These are phyloP conservation scores for Perodicticus potto DNA, from an alignment of 2,797 vertebrate species.

Conservation along the genomic window DNA sequence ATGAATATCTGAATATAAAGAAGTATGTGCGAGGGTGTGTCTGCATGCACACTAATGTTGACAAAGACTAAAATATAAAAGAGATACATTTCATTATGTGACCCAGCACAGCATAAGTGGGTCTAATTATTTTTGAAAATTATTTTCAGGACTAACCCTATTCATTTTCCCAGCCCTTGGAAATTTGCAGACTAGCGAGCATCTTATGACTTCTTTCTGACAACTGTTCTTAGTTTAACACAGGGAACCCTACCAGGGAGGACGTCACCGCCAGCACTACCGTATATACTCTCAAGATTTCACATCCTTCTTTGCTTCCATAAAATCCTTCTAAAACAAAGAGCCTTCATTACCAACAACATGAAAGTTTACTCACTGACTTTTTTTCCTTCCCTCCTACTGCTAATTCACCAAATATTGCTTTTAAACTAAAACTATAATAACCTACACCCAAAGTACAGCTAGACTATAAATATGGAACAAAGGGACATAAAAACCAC, in stretches of 20 bases:
- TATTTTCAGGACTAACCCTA: not conserved
- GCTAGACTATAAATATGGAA: not conserved
- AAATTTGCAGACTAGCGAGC: not conserved
- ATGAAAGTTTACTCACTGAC: constrained; percentile 10
- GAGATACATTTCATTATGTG: not conserved
- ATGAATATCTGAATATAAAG: not conserved
- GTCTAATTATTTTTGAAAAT: not conserved
- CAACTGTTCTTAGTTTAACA: constrained; percentile 14
- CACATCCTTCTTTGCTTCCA: not conserved
- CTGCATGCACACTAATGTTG: not conserved
- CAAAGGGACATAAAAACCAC: constrained; percentile 9
- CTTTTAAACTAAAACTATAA: constrained; percentile 5
- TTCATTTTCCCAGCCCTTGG: not conserved
- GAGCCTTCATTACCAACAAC: not conserved
- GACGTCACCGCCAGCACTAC: not conserved
- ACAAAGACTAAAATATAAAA: not conserved
- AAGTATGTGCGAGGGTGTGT: not conserved
- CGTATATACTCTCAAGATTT: not conserved
- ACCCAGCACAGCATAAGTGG: not conserved
- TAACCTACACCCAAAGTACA: not conserved
- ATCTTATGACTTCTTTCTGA: not conserved
- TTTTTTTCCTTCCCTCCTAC: not conserved
- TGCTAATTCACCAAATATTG: not conserved
- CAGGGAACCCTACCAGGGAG: not conserved
- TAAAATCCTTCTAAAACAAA: not conserved